Conservation (phyloP, 2,888 invertebrate species). For the Psylliodes chrysocephalus region DNA sequence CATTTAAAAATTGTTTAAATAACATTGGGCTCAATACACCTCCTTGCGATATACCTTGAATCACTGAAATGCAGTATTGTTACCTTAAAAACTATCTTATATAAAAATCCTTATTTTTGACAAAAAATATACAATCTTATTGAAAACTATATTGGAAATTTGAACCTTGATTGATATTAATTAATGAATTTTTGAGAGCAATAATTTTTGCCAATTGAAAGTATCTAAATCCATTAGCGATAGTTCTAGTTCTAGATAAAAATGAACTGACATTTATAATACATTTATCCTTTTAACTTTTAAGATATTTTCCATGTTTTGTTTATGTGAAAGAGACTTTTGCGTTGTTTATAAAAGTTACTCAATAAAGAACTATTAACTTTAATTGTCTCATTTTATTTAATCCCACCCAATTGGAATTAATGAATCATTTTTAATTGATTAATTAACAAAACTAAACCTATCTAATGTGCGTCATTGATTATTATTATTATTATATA, state of each 20-base stretch:
- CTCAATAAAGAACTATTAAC: conserved; percentile 57
- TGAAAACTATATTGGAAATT: too few species aligned
- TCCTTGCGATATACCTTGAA: too few species aligned
- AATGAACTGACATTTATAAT: conserved; percentile 35
- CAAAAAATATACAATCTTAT: too few species aligned
- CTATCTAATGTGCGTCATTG: conserved; percentile 30
- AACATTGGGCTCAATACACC: too few species aligned
- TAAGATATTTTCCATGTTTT: conserved; percentile 40
- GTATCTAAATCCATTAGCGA: too few species aligned
- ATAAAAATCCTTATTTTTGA: too few species aligned
- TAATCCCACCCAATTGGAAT: conserved; percentile 55
- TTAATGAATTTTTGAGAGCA: neutral
- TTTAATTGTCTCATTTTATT: conserved; percentile 56
- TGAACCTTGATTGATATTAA: too few species aligned
- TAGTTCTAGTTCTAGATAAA: neutral
- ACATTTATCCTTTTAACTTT: conserved; percentile 33
- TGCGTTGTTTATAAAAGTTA: conserved; percentile 51
- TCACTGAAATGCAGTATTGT: too few species aligned
- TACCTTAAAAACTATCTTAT: too few species aligned
- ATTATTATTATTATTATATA: conserved; percentile 21
- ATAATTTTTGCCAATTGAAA: neutral
- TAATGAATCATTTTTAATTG: conserved; percentile 51
- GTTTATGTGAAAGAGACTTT: conserved; percentile 46
- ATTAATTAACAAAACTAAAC: conserved; percentile 47
- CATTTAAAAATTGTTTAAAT: too few species aligned